Conservation (phyloP, 2,888 invertebrate genomes). For the Drosophila nigricruria region DNA sequence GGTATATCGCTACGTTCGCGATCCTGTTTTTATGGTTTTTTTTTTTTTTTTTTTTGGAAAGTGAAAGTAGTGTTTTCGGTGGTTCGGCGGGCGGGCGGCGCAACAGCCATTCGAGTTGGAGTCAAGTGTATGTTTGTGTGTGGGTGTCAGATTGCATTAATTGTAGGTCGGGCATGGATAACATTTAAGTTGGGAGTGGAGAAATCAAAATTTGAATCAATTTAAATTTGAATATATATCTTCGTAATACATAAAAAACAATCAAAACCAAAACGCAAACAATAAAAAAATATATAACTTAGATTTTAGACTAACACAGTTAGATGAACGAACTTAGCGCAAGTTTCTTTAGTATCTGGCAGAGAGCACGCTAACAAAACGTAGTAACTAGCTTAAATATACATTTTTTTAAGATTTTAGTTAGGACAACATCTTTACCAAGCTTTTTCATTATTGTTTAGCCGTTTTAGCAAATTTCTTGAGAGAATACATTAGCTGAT, state of each 20-base stretch:
- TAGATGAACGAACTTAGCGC: conserved; percentile 55
- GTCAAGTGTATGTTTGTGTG: conserved; percentile 35
- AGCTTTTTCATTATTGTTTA: conserved; percentile 8
- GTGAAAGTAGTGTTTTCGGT: conserved; percentile 19
- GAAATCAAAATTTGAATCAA: conserved; percentile 65
- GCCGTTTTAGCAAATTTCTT: conserved; percentile 2
- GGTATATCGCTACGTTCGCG: conserved; percentile 85
- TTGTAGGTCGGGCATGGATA: conserved; percentile 32
- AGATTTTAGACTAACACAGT: conserved; percentile 28
- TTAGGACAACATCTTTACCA: conserved; percentile 30
- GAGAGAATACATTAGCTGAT: neutral
- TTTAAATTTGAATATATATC: conserved; percentile 41
- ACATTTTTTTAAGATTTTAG: conserved; percentile 13
- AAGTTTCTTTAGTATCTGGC: conserved; percentile 29
- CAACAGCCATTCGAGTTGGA: conserved; percentile 30
- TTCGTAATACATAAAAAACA: conserved; percentile 35
- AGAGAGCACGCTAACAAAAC: conserved; percentile 1
- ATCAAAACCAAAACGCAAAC: conserved; percentile 32
- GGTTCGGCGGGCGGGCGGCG: conserved; percentile 17
- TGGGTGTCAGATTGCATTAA: conserved; percentile 43
- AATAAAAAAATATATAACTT: conserved; percentile 19
- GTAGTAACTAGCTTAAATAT: conserved; percentile 8
- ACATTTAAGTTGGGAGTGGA: conserved; percentile 42
- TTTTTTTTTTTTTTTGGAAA: neutral
- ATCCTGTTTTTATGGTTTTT: conserved; percentile 69